These are phyloP conservation scores for Otocyon megalotis DNA, from an alignment of 2,113 vertebrate genomes.

Conservation along the genomic window DNA sequence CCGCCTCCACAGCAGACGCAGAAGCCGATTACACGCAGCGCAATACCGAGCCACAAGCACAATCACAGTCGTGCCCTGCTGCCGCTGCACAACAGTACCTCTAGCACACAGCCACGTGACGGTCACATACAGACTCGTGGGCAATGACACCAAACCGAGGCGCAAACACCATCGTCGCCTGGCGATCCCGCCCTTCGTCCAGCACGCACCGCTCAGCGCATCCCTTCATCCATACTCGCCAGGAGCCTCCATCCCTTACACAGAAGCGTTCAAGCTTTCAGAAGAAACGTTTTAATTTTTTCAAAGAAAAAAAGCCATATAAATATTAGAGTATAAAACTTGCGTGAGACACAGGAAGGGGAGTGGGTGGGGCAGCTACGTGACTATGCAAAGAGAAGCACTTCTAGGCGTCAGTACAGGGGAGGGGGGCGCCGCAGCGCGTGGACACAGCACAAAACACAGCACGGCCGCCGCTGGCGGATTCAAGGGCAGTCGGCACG, in stretches of 20 bases:
- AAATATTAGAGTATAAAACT: slow-evolving; percentile 99
- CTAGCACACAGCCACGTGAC: not conserved
- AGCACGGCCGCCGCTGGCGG: slow-evolving; percentile 75
- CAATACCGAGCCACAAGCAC: not conserved
- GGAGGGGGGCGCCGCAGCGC: slow-evolving; percentile 68
- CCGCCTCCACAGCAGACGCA: not conserved
- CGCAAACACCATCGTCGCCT: not conserved
- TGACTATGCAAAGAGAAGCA: slow-evolving; percentile 95
- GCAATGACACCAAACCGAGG: not conserved
- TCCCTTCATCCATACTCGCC: not conserved
- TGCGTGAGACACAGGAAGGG: slow-evolving; percentile 93
- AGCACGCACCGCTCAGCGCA: not conserved
- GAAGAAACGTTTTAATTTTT: slow-evolving; percentile 97
- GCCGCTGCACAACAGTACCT: not conserved
- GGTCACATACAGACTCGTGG: not conserved
- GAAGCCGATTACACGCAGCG: not conserved
- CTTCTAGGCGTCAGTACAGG: slow-evolving; percentile 88
- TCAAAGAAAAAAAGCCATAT: slow-evolving; percentile 99
- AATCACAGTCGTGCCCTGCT: not conserved
- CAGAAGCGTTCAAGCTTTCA: slow-evolving; percentile 83
- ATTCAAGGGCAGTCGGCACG: slow-evolving; percentile 59
- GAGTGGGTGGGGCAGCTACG: slow-evolving; percentile 85
- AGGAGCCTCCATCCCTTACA: not conserved
- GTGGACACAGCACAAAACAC: slow-evolving; percentile 82
- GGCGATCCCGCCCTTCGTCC: not conserved